Conservation (phyloP, 2,113 vertebrate genomes). For the Paramormyrops kingsleyae region DNA sequence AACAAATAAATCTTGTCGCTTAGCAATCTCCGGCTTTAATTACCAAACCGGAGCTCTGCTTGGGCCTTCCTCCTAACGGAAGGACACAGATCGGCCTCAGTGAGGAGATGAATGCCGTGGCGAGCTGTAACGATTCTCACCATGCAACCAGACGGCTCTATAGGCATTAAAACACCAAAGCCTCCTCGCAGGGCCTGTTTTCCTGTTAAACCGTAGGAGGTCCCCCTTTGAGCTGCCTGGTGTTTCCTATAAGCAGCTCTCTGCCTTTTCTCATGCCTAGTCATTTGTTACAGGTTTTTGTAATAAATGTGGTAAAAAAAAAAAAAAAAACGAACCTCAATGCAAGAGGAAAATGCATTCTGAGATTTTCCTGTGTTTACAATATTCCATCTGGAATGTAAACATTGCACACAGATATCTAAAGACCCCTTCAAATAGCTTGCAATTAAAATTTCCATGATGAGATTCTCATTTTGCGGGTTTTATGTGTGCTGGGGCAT, state of each 20-base stretch:
- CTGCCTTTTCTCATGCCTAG: not conserved
- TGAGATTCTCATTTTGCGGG: not conserved
- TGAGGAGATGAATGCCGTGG: not conserved
- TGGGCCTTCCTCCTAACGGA: not conserved
- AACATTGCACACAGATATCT: not conserved
- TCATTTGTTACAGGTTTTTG: not conserved
- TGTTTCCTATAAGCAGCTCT: conserved; percentile 10
- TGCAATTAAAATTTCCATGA: not conserved
- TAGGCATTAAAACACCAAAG: not conserved
- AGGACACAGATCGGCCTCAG: not conserved
- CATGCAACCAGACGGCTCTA: not conserved
- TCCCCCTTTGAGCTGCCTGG: conserved; percentile 21
- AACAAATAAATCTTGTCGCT: conserved; percentile 37
- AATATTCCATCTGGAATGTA: not conserved
- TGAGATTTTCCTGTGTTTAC: not conserved
- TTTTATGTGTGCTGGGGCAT: not conserved
- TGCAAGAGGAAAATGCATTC: conserved; percentile 2
- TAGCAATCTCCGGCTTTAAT: not conserved
- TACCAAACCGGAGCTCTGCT: conserved; percentile 12
- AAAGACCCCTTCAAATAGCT: not conserved
- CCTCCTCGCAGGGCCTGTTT: conserved; percentile 22
- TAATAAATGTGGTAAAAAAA: not conserved
- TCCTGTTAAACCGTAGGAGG: conserved; percentile 28
- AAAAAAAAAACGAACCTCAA: not conserved
- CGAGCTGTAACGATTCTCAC: not conserved